Percentiles rank a stretch among this genome's conserved stretches.
Conservation (phyloP, 2,797 vertebrate species). For the Clarias pachynema region DNA sequence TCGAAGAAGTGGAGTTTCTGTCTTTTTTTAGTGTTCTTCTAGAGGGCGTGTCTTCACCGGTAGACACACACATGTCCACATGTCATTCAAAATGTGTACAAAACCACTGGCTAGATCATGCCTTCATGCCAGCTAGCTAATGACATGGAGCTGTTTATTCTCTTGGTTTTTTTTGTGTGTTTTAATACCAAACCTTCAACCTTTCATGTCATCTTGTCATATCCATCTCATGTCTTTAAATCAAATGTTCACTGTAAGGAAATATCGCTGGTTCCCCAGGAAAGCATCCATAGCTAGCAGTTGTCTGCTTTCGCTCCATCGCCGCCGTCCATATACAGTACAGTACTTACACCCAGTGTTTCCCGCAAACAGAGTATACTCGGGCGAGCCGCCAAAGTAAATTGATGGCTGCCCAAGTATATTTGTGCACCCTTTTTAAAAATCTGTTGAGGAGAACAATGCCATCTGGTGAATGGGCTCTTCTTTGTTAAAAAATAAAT, state of each 20-base stretch:
- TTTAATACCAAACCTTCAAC: background rate
- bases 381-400: too few species aligned
- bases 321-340: background rate
- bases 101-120: background rate
- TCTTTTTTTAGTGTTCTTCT: background rate
- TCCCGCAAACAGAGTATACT: too few species aligned
- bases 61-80: background rate
- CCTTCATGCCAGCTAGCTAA: background rate
- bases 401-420: too few species aligned
- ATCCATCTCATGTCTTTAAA: background rate
- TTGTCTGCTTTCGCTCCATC: background rate
- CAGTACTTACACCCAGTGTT: too few species aligned
- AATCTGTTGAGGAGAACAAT: too few species aligned
- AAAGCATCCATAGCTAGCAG: background rate
- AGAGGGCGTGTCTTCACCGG: background rate
- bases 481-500: too few species aligned
- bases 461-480: too few species aligned
- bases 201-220: background rate
- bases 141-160: background rate
- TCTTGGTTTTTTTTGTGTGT: background rate
- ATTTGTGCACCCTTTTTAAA: too few species aligned
- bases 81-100: too few species aligned
- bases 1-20: background rate
- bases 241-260: background rate
- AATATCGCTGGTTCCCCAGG: background rate